These are phyloP conservation scores for Hipposideros armiger DNA, from an alignment of 2,113 vertebrate genomes.

Conservation along the genomic window DNA sequence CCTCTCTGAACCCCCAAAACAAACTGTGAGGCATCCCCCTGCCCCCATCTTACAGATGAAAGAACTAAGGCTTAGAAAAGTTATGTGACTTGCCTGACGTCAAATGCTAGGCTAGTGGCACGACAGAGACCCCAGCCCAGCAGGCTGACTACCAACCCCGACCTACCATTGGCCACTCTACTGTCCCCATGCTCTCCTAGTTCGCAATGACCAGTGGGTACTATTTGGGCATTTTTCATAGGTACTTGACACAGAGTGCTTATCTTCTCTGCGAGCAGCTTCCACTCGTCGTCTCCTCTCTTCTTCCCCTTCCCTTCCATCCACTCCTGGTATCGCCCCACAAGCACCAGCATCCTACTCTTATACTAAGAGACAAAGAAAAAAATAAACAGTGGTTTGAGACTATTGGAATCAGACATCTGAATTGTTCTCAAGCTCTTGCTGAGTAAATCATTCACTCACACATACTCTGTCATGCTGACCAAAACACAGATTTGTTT, in stretches of 20 bases:
- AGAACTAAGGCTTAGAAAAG: not conserved
- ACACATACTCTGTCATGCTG: not conserved
- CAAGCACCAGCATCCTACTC: not conserved
- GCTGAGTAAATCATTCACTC: not conserved
- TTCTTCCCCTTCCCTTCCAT: accelerated
- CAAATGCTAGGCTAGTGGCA: not conserved
- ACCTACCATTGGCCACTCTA: not conserved
- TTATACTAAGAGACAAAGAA: not conserved
- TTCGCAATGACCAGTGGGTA: not conserved
- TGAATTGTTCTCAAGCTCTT: not conserved
- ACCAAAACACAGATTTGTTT: not conserved
- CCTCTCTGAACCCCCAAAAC: not conserved
- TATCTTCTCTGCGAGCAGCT: not conserved
- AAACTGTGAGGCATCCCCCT: not conserved
- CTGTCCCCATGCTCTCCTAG: not conserved
- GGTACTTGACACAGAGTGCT: not conserved
- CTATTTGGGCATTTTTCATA: not conserved
- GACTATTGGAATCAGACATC: not conserved
- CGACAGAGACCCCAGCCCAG: not conserved
- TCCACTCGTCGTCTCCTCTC: not conserved
- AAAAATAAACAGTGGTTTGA: not conserved
- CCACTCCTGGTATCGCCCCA: not conserved
- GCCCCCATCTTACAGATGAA: not conserved
- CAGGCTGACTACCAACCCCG: not conserved
- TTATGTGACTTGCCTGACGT: not conserved